Conservation (phyloP, 2,888 invertebrate species). For the Trisateles emortualis region DNA sequence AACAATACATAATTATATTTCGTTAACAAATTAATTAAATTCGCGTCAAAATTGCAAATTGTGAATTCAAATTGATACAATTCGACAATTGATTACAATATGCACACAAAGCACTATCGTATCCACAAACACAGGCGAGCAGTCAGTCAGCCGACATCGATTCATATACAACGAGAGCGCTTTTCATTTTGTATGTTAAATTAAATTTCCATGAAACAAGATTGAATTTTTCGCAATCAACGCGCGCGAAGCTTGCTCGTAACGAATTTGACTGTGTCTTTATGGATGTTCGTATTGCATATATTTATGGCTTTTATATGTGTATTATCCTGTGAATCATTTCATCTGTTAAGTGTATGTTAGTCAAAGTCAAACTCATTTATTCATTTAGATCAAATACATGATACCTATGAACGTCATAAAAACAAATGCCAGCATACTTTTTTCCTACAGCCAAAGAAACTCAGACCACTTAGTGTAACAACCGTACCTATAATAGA, state of each 20-base stretch:
- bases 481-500: too few relatives aligned
- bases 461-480: too few relatives aligned
- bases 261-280: conserved; percentile 61
- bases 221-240: conserved; percentile 87
- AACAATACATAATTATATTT: conserved; percentile 57
- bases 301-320: conserved; percentile 27
- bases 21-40: conserved; percentile 76
- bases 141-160: conserved; percentile 79
- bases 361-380: too few relatives aligned
- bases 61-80: conserved; percentile 81
- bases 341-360: too few relatives aligned
- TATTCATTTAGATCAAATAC: too few relatives aligned
- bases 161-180: conserved; percentile 83
- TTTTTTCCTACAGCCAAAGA: too few relatives aligned
- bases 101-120: conserved; percentile 80
- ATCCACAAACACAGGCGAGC: conserved; percentile 83
- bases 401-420: too few relatives aligned
- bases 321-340: neutral
- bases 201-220: conserved; percentile 87
- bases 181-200: conserved; percentile 87
- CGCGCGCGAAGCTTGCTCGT: conserved; percentile 66
- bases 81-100: conserved; percentile 85
- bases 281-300: conserved; percentile 34
- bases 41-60: conserved; percentile 82
- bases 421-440: too few relatives aligned